phyloP scores from a whole-genome alignment of 1,140 invertebrate genomes.

The Drosophila orena region DNA sequence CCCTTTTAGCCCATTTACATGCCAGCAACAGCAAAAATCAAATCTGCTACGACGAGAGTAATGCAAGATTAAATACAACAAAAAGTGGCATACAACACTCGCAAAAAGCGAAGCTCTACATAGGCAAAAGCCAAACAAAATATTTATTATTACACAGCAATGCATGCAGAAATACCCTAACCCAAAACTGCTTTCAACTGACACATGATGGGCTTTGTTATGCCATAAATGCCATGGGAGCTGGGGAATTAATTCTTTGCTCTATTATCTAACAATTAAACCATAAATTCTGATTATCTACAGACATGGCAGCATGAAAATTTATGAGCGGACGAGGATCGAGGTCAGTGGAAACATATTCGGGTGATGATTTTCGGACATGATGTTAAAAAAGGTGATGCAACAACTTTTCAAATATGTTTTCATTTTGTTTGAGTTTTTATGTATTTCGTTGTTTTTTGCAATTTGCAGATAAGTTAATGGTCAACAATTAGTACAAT shows the following conservation, averaged over 20 bases:
- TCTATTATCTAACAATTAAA: conserved; percentile 29
- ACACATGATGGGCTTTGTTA: conserved; percentile 16
- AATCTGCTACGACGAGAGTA: conserved; percentile 69
- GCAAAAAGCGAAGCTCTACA: conserved; percentile 39
- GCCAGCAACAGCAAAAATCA: conserved; percentile 58
- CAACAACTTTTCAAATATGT: not conserved
- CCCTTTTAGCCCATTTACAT: conserved; percentile 64
- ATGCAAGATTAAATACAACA: conserved; percentile 71
- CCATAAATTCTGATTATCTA: conserved; percentile 32
- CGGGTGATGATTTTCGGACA: conserved; percentile 1
- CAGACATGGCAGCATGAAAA: conserved; percentile 1
- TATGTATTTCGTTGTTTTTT: not conserved
- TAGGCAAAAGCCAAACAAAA: conserved; percentile 68
- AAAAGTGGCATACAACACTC: conserved; percentile 35
- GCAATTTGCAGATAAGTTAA: not conserved
- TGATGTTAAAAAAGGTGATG: not conserved
- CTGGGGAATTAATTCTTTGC: conserved; percentile 17
- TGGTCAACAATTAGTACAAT: not conserved
- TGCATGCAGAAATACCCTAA: conserved; percentile 31
- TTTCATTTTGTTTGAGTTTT: not conserved
- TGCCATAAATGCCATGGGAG: conserved; percentile 17
- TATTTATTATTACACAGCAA: conserved; percentile 79
- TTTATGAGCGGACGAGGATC: conserved; percentile 7
- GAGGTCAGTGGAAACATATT: conserved; percentile 22
- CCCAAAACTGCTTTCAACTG: conserved; percentile 7